Evolutionary conservation across 2,797 vertebrate genomes (phyloP), one percentile per base, ranked within the genome.

Genomic region (Triplophysa bombifrons): DNA sequence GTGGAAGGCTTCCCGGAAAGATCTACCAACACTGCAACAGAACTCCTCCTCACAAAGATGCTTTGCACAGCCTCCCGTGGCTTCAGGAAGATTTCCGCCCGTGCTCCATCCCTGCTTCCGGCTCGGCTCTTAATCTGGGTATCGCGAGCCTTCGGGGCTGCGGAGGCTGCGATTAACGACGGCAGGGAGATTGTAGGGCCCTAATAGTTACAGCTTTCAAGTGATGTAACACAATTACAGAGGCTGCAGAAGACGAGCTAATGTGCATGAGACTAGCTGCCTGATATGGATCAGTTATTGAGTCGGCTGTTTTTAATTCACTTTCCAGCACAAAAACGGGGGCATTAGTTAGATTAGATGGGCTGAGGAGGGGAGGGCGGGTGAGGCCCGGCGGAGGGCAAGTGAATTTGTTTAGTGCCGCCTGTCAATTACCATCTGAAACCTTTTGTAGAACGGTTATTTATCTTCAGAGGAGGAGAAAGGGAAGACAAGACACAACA

Each of bases 201-300:
- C 95, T 93, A 94, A 96, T 95, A 91, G 90, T 94, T 95, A 94
- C 95, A 95, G 92, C 91, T 92, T 94, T 93, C 89, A 91, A 95
- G 84, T 94, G 94, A 93, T 93, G 94, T 96, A 98, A 96, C 94
- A 90, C 94, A 97, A 97, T 98, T 97, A 98, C 92, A 88, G 91
- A 86, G 90, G 93, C 92, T 92, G 92, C 90, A 91, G 90, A 95
- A 93, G 92, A 95, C 95, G 95, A 95, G 93, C 94, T 95, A 96
- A 96, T 95, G 94, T 89, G 92, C 93, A 93, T 91, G 92, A 92
- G 90, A 93, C 94, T 95, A 92, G 92, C 94, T 89, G 89, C 88
- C 94, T 93, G 95, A 94, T 95, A 95, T 91, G 94, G 95, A 94
- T 93, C 94, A 96, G 94, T 95, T 96, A 98, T 96, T 97, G 95